Evolutionary conservation across 2,113 vertebrate species (phyloP).

Genomic region (human (Homo sapiens)): DNA sequence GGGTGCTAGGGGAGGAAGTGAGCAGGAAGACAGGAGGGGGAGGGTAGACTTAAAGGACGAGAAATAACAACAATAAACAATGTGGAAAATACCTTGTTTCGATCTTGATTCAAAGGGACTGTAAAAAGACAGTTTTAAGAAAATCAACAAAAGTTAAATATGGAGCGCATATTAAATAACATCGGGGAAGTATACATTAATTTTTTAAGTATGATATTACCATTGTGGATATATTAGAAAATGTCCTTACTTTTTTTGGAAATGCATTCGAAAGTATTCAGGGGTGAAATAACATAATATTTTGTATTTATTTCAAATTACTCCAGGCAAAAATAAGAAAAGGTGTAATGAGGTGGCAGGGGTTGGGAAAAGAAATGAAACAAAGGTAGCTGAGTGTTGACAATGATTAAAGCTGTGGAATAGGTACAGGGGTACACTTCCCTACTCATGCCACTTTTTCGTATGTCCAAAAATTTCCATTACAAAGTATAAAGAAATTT

Average conservation of each 20-base stretch:
- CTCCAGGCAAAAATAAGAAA: background rate
- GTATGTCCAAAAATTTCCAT: background rate
- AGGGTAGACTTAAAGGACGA: background rate
- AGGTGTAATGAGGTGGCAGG: background rate
- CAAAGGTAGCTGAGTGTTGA: background rate
- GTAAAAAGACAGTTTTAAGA: background rate
- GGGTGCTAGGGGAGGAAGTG: rapidly evolving
- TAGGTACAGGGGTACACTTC: background rate
- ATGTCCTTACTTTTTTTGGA: background rate
- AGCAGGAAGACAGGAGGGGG: rapidly evolving
- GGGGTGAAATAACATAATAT: background rate
- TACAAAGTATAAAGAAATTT: background rate
- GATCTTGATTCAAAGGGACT: background rate
- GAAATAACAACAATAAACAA: background rate
- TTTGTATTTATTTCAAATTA: background rate
- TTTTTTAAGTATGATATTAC: background rate
- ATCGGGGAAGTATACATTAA: background rate
- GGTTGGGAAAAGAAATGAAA: background rate
- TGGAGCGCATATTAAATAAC: background rate
- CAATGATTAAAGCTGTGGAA: background rate
- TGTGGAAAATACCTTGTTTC: background rate
- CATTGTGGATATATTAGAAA: background rate
- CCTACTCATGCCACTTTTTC: background rate
- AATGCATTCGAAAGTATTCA: background rate
- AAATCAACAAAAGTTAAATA: background rate